Conservation (phyloP, 2,113 vertebrate genomes). For the Phaethon lepturus region DNA sequence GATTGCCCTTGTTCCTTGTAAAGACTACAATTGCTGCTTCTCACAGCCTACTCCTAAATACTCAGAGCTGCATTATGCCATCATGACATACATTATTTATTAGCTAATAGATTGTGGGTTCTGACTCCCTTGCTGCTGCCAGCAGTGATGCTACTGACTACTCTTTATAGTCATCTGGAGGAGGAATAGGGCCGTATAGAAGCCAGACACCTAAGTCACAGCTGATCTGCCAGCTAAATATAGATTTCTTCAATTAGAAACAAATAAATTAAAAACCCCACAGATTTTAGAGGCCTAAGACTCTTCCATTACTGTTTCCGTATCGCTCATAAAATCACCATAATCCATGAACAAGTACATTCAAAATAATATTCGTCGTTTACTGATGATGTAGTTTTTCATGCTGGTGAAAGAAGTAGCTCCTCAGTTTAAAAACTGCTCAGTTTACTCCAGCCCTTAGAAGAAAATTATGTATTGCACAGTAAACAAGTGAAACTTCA, state of each 20-base stretch:
- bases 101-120: slow-evolving; percentile 28
- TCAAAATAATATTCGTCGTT: not conserved
- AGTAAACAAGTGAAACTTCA: not conserved
- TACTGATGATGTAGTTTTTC: not conserved
- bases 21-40: not conserved
- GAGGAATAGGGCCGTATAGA: not conserved
- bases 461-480: not conserved
- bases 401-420: not conserved
- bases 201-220: slow-evolving; percentile 36
- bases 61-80: slow-evolving; percentile 2
- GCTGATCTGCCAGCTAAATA: slow-evolving; percentile 31
- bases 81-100: slow-evolving; percentile 39
- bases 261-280: not conserved
- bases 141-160: slow-evolving; percentile 15
- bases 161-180: not conserved
- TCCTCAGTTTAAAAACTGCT: not conserved
- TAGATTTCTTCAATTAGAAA: not conserved
- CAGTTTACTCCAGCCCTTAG: not conserved
- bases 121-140: not conserved
- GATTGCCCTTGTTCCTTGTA: not conserved
- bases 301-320: not conserved
- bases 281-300: not conserved
- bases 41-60: not conserved
- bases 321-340: not conserved
- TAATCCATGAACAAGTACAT: not conserved